Base-by-base conservation (phyloP, 2,113 vertebrate species). In the Tyrannus savana region DNA sequence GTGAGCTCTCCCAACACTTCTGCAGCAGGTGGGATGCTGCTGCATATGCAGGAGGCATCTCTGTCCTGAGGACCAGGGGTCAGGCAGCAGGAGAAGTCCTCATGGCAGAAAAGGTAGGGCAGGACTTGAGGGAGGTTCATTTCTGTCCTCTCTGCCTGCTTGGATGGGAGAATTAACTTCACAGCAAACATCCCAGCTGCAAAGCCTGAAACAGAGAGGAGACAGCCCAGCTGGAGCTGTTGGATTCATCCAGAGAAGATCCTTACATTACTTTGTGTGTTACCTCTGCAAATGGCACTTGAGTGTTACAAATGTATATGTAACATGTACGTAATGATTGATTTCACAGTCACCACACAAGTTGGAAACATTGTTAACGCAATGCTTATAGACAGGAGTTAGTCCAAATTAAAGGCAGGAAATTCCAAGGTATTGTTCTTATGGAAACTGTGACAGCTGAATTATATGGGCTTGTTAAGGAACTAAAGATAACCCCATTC, bases 401-500 rank as follows among this genome's bases (percentile, higher is more conserved):
- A 90, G 92, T 83, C 46, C 50, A 94, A 93, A 90, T 93, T 85
- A 91, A 93, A 93, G 79, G 72, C 82, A 96, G 92, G 90, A 96
- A 94, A 91, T 96, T 93, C 95, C 87, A 83, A 84, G 72, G 69
- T 83, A 90, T 85, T 91, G 72, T 96, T 96, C 87, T 83, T 95
- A 88, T 55, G 90, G 95, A 94, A 95, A 87, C 79, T 49, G 31
- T 93, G 93, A 96, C 95, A 91, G 90, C 30, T 94, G 90, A 93
- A 96, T 96, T 95, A 90, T 90, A 91, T 91, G 90, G 75, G 71
- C 85, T 91, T 94, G 91, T 93, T 95, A 93, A 90, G 72, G 41
- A 93, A 89, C 92, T 95, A 90, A 93, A 96, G 94, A 96, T 94
- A 97, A 96, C 85, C 49, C 64, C 76, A 90, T 96, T 96, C 88